Evolutionary conservation across 2,888 invertebrate genomes (phyloP), one percentile per base, ranked within the genome.

Genomic region (Rotaria socialis): DNA sequence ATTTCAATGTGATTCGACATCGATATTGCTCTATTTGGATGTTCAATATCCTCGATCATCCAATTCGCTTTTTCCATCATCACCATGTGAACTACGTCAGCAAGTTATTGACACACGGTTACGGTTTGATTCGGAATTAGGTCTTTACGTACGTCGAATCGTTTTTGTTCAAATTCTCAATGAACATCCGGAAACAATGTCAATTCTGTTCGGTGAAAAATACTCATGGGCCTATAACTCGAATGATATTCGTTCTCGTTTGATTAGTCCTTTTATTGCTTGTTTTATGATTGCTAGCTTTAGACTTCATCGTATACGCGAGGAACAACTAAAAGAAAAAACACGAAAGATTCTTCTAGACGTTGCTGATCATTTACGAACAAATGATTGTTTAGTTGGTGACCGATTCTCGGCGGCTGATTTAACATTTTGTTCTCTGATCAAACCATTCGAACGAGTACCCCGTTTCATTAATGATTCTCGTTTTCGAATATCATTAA

Each of bases 81-180:
- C 67, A 35, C 24, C 58, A 24, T 4, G 4, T 6, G 27, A 35
- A 67, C 52, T 16, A 52, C 27, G 27, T 67, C 67, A 67, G 27
- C 19, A 35, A 6, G 67, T 67, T 2, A 67, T 67, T 67, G 67
- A 67, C 16, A 67, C 22, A 24, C 27, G 67, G 5, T 22, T 60
- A 22, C 60, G 60, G n/a, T 27, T 60, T 35, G 67, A 67, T 67
- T 67, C 67, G 27, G 67, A 67, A 27, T 67, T 67, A 67, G 67
- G 67, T 27, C 67, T 67, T n/a, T 67, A 67, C 10, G 35, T 10
- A 2, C 67, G 67, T 67, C 67, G 67, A 5, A 16, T 67, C 0
- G 2, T 3, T 10, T 67, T 8, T 35, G 67, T 27, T 27, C 67
- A 67, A 67, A 22, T 67, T 6, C n/a, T 67, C 10, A 67, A 67